Base-by-base conservation (phyloP, 2,797 vertebrate species). In the Sarcophilus harrisii region DNA sequence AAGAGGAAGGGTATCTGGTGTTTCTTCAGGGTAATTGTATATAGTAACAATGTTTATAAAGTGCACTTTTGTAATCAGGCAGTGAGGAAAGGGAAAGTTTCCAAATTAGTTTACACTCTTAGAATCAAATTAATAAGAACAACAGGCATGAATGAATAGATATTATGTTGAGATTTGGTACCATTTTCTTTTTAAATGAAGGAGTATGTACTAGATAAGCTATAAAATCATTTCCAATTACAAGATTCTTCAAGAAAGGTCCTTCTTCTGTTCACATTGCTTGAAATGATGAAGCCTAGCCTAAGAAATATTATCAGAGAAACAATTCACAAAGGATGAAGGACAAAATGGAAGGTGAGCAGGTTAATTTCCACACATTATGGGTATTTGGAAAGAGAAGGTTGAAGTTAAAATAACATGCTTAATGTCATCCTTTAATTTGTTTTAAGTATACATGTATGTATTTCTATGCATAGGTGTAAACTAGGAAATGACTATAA, bases 311-410 rank as follows among this genome's bases (percentile, higher is more conserved):
- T 5, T 93, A 58, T 96, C 91, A 59, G 95, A 95, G 97, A 97
- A 96, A 96, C 96, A 91, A 91, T 96, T 96, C 92, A 59, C 95
- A 95, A 96, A 95, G 92, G 90, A 94, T 11, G 14, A 91, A 59
- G 92, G 38, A 87, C 73, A 57, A 58, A 89, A 95, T 94, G 94
- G 96, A n/a, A 21, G 28, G 3, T 29, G 54, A 55, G 54, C 92
- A 96, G 96, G 97, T 97, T 94, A 94, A 95, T 60, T 96, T 73
- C 96, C 94, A 91, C 93, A 97, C 94, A 97, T 93, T 59, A 92
- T 93, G 94, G 21, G 2, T 59, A 93, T 96, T 30, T 32, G 91
- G 58, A 95, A 96, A 87, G 9, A 73, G 24, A 49, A 94, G 96
- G 90, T 57, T 38, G 54, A 91, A 32, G 32, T 21, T 55, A 58